Base-by-base conservation (phyloP, 1,140 invertebrate species). In the Goniozus legneri region DNA sequence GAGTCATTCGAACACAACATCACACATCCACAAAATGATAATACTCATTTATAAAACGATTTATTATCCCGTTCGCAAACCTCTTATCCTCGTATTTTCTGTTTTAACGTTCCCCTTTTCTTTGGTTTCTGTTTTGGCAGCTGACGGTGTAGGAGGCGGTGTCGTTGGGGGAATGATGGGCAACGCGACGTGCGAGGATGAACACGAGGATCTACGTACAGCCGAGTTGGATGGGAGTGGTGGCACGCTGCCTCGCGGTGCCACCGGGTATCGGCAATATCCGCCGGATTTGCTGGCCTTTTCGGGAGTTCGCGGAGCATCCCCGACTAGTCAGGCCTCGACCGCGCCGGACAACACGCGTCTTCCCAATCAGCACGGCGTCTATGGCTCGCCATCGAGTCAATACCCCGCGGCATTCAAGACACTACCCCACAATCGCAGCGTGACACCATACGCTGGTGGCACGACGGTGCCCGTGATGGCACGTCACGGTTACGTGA, bases 201-300 rank as follows among this genome's bases (percentile, higher is more conserved):
- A 67, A 15, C 51, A 57, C 8, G 60, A 62, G 8, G 56, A 46
- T 49, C 60, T 34, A 19, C 44, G 39, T 47, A 50, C 60, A 34
- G 43, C 57, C n/a, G 50, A 76, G 52, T 54, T 54, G 53, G 65
- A 58, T 2, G 18, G 15, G 2, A 14, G 41, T 46, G 76, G 22
- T 69, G 80, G 24, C 67, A 80, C 60, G 56, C 74, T 61, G 54
- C 69, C 54, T 0, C 64, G 68, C 12, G 50, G 73, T 69, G 18
- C 36, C 41, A 66, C 72, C 6, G 77, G 76, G 50, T 79, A 79
- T 20, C 75, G 80, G 0, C 77, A 78, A 20, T 85, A 85, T 60
- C 90, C 89, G 18, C 90, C 90, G 0, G 90, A 92, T 56, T 72
- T 93, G 20, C 71, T 94, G 31, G 85, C 91, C 0, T 89, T 91